phyloP scores from a whole-genome alignment of 2,113 vertebrate species.

The Lophura nycthemera region DNA sequence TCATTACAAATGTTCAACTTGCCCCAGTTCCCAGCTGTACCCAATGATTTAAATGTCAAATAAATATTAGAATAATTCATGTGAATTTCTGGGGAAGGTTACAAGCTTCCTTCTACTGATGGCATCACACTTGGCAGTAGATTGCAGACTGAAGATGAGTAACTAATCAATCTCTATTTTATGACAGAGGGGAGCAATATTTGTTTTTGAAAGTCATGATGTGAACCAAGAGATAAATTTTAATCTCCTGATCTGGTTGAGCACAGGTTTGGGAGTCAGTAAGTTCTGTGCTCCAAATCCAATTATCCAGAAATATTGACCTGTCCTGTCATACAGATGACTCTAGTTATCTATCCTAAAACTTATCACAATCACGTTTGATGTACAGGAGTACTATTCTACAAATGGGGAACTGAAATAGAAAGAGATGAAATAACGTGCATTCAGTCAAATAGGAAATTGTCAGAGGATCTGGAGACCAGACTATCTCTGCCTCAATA shows the following conservation, averaged over 20 bases:
- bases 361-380: neutral
- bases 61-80: constrained; percentile 20
- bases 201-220: constrained; percentile 11
- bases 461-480: neutral
- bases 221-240: neutral
- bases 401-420: neutral
- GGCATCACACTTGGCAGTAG: neutral
- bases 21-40: neutral
- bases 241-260: neutral
- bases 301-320: constrained; percentile 32
- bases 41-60: neutral
- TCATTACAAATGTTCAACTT: neutral
- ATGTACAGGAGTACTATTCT: constrained; percentile 1
- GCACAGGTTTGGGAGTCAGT: constrained; percentile 3
- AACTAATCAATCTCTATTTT: constrained; percentile 5
- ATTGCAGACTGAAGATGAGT: neutral
- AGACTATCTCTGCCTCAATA: neutral
- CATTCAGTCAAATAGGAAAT: neutral
- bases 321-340: neutral
- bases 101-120: neutral
- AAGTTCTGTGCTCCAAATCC: constrained; percentile 7
- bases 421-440: neutral
- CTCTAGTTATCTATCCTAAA: constrained; percentile 17
- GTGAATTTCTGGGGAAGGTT: neutral
- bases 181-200: neutral